Evolutionary conservation across 2,888 invertebrate genomes (phyloP), one percentile per base, ranked within the genome.

Genomic region (Coleophora deauratella): DNA sequence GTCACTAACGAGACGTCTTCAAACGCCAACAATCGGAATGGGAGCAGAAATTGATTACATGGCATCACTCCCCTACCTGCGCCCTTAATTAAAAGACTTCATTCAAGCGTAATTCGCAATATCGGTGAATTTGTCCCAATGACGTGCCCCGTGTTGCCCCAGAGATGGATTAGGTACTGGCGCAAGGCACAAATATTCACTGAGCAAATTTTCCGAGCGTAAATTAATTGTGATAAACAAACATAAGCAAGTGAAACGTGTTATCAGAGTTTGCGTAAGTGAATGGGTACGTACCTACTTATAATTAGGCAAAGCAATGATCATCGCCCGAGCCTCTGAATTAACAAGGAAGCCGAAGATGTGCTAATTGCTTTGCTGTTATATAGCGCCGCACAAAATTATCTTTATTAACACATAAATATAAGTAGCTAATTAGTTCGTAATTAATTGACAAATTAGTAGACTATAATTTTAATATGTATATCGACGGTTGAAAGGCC

Each of bases 71-170:
- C 55, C 57, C 55, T 51, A 55, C 53, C 35, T 21, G 21, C 21
- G 21, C 61, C 59, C 63, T 80, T 81, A 84, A 82, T 81, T 81
- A 82, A 82, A 82, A 81, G 74, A 70, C 76, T 79, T 76, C 77
- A 78, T 62, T 81, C 75, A 74, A 66, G 62, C 78, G 78, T 71
- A 66, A 68, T 66, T 72, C 62, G 73, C 72, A 72, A 76, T 78
- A 81, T 78, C 62, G 72, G 60, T 62, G 64, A 66, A 66, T 69
- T 72, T 66, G 68, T 66, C 66, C 60, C 54, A 51, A 54, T 60
- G 61, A 68, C 62, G 61, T 58, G 59, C 57, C 54, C 53, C 62
- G 59, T 48, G 55, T 59, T 60, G 59, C 43, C 46, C 12, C 21
- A n/a, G 10, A 37, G 38, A 33, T 46, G 46, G 44, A 41, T 38